A percentile compares a stretch with the other conserved stretches of the same genome.
phyloP scores from a whole-genome alignment of 2,797 vertebrate species.

The Sebastes steindachneri region DNA sequence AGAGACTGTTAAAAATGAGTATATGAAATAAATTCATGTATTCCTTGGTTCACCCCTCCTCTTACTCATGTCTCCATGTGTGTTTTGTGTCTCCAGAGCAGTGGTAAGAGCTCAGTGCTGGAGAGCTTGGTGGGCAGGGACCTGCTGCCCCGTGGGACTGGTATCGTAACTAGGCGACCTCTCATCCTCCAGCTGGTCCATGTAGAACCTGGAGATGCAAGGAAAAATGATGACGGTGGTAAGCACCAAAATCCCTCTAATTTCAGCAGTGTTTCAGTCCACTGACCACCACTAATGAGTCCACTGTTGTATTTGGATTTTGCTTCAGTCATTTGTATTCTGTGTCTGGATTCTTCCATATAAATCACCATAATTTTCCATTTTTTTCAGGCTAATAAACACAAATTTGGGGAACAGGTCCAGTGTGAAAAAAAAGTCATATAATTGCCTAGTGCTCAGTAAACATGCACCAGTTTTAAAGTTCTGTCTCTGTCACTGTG shows the following conservation, averaged over 20 bases:
- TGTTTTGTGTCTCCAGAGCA: conserved; percentile 88
- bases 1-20: no score
- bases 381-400: background rate
- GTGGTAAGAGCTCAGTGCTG: conserved; percentile 97
- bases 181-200: conserved; percentile 97
- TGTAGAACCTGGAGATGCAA: conserved; percentile 89
- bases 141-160: conserved; percentile 95
- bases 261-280: background rate
- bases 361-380: no score
- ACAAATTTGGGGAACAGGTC: background rate
- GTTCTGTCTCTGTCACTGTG: conserved; percentile 71
- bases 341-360: background rate
- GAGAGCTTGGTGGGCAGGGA: conserved; percentile 97
- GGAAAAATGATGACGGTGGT: conserved; percentile 95
- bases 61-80: background rate
- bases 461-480: background rate
- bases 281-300: background rate
- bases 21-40: no score
- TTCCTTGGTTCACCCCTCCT: background rate
- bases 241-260: background rate
- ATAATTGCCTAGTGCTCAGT: background rate
- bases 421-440: background rate
- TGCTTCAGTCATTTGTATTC: background rate
- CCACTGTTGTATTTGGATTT: background rate
- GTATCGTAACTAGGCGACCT: conserved; percentile 94